Evolutionary conservation across 2,113 vertebrate species (phyloP).

Genomic region (Heloderma charlesbogerti): DNA sequence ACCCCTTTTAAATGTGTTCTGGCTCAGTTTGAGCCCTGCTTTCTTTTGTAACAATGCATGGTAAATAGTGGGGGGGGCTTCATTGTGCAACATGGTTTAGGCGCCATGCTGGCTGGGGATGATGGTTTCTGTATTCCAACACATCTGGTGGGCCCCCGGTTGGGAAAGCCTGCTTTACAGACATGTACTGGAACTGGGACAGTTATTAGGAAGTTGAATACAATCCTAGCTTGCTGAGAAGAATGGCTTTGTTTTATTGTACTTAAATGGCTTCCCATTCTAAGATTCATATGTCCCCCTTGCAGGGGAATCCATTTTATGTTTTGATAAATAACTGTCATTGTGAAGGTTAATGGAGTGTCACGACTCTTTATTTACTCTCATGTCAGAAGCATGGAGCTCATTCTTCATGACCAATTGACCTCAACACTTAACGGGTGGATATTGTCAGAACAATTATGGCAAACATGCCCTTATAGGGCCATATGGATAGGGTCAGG

Average conservation of each 20-base stretch:
- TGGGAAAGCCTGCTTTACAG: no score
- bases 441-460: slow-evolving; percentile 72
- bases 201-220: background rate
- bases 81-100: background rate
- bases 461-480: slow-evolving; percentile 63
- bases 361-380: slow-evolving; percentile 69
- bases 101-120: no score
- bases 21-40: background rate
- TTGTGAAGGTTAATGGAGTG: slow-evolving; percentile 75
- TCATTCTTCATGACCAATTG: slow-evolving; percentile 63
- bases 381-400: slow-evolving; percentile 61
- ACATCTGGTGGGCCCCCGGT: no score
- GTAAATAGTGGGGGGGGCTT: background rate
- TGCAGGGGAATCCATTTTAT: slow-evolving; percentile 48
- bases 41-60: background rate
- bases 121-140: no score
- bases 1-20: background rate
- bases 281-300: slow-evolving; percentile 51
- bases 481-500: slow-evolving; percentile 56
- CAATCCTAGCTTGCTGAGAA: background rate
- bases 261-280: slow-evolving; percentile 11
- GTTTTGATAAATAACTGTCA: slow-evolving; percentile 76
- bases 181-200: background rate
- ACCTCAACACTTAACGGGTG: slow-evolving; percentile 66
- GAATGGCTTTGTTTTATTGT: slow-evolving; percentile 45